Conservation (phyloP, 2,888 invertebrate species). For the Drosophila kuntzei region DNA sequence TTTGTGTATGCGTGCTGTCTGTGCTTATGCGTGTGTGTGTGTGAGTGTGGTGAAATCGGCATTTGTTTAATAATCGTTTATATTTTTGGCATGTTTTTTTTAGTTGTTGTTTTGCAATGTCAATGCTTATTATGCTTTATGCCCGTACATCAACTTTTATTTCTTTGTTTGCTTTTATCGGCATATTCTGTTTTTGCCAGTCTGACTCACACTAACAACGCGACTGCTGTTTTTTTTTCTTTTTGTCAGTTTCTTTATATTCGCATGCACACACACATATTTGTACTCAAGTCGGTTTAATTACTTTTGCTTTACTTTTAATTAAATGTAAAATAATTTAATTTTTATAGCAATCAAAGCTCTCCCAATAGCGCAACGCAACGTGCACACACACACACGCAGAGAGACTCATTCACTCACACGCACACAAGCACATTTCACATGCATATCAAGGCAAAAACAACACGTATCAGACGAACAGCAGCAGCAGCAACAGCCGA, state of each 20-base stretch:
- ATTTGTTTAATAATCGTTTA: constrained; percentile 52
- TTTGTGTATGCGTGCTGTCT: constrained; percentile 18
- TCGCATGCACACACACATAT: constrained; percentile 13
- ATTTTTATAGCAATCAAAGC: constrained; percentile 61
- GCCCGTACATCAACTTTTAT: constrained; percentile 58
- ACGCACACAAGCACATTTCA: constrained; percentile 27
- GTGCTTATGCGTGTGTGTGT: constrained; percentile 12
- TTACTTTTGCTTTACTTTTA: constrained; percentile 55
- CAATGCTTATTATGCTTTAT: constrained; percentile 55
- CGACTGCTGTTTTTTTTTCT: constrained; percentile 28
- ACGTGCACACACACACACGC: constrained; percentile 32
- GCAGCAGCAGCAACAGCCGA: constrained; percentile 39
- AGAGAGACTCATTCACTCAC: constrained; percentile 7
- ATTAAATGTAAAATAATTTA: constrained; percentile 75
- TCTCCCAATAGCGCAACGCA: constrained; percentile 22
- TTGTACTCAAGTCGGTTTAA: constrained; percentile 25
- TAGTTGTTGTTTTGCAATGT: constrained; percentile 39
- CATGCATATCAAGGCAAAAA: constrained; percentile 42
- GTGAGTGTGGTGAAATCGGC: constrained; percentile 65
- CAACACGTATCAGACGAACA: constrained; percentile 21
- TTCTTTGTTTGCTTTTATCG: constrained; percentile 75
- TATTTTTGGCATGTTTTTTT: constrained; percentile 35
- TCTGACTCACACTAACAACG: constrained; percentile 63
- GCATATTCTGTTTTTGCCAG: constrained; percentile 49
- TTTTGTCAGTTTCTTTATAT: constrained; percentile 35